Evolutionary conservation across 2,113 vertebrate species (phyloP), one percentile per base, ranked within the genome.

Genomic region (Siphamia tubifer): DNA sequence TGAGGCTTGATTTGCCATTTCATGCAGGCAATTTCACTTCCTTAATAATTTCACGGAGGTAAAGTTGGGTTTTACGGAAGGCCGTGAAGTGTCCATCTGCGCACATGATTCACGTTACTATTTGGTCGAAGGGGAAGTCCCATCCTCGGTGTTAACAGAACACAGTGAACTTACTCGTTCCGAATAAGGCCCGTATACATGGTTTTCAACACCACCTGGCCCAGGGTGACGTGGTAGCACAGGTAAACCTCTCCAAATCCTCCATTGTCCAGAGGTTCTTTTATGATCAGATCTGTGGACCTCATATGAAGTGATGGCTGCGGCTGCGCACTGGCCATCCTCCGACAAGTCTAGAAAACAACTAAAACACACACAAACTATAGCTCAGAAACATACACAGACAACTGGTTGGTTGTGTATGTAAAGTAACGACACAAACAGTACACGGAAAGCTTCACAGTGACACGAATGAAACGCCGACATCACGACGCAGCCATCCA

Each of bases 241-340:
- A 98, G 82, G 28, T 91, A 96, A 48, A 98, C 96, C 4, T 94
- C 91, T 20, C 97, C 97, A 23, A 96, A 99, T 4, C 95, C 95
- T 39, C 97, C 97, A 13, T 93, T 93, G 8, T 96, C 96, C 60
- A 99, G 79, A 0, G 85, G 77, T 27, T 89, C 61, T 24, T 78
- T 88, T 45, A 86, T 86, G 47, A 90, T 85, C 11, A 99, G 87
- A 74, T 99, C 98, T 0, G 84, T 15, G 2, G 94, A 89, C 4
- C 78, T 93, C 93, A 99, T 96, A 0, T 84, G 83, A 13, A 97
- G 91, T 3, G 93, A 83, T 2, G 49, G 77, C n/a, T 90, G 89
- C 45, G 24, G 45, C 5, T 93, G 67, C 3, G 92, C 90, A 60
- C 93, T 31, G 43, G 88, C 81, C 90, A 92, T 93, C 47, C 54